Base-by-base conservation (phyloP, 1,140 invertebrate species). In the Ceratoteleas bidentatus region DNA sequence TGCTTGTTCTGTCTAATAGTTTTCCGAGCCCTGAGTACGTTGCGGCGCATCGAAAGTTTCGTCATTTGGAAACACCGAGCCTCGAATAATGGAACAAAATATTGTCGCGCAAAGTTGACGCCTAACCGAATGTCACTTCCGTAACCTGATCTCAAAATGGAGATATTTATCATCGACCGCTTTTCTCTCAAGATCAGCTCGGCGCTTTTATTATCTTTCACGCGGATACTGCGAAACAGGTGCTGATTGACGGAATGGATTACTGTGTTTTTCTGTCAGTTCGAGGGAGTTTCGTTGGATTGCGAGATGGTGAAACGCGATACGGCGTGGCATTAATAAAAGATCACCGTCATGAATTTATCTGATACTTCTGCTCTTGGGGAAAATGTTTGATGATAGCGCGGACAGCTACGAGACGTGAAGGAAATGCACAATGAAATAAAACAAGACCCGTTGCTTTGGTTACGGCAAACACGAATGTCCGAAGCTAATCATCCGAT, bases 301-400 rank as follows among this genome's bases (percentile, higher is more conserved):
- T 33, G 14, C 11, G 13, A 38, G 45, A 61, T 61, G 58, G 49
- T 61, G 58, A 45, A 64, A 52, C 32, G 47, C 7, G 45, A 64
- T 64, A 38, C 36, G 33, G 49, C 33, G 33, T 38, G 15, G 60
- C 33, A 52, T 64, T 52, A 64, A 52, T 52, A 49, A 49, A 61
- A 61, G 58, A 47, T 61, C 24, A 47, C 40, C 43, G 14, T 61
- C 58, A 61, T 61, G 58, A 47, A 33, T 47, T 61, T 45, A 61
- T 32, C 43, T 33, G 16, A 61, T 24, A 49, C 24, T 10, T 45
- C 16, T 58, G 6, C 15, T 43, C 13, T 47, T n/a, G 45, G 6
- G 13, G 13, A n/a, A n/a, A 47, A 14, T 47, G 11, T 47, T 47
- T n/a, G 45, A 47, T 13, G 45, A 13, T 47, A 47, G 45, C n/a